A percentile compares a stretch with the other conserved stretches of the same genome.
Evolutionary conservation across 2,797 vertebrate genomes (phyloP).

Genomic region (Sorex maritimensis): DNA sequence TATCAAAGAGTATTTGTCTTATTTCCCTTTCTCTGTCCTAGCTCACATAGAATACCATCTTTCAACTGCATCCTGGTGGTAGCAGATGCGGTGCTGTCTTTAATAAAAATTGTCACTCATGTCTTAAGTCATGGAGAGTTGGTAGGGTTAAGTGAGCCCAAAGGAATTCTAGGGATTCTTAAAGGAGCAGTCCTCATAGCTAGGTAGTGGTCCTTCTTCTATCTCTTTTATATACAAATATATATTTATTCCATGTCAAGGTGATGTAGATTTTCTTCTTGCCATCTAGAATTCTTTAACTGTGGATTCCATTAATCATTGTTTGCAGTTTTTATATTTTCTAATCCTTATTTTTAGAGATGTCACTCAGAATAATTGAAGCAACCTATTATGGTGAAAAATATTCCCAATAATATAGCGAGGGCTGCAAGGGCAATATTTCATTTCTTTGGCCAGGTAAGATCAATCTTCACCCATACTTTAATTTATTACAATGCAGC

Average conservation of each 20-base stretch:
- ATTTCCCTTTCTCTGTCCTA: background rate
- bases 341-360: constrained; percentile 47
- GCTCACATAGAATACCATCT: background rate
- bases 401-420: constrained; percentile 22
- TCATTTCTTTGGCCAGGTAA: constrained; percentile 47
- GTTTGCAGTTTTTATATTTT: constrained; percentile 4
- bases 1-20: background rate
- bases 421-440: background rate
- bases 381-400: background rate
- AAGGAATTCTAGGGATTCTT: too few species aligned
- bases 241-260: background rate
- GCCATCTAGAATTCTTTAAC: background rate
- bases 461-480: constrained; percentile 14
- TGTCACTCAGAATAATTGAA: constrained; percentile 45
- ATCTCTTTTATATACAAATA: too few species aligned
- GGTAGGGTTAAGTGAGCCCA: too few species aligned
- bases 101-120: constrained; percentile 45
- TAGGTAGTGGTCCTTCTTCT: too few species aligned
- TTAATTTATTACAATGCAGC: constrained; percentile 21
- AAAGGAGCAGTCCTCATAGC: too few species aligned
- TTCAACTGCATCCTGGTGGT: background rate
- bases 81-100: background rate
- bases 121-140: background rate
- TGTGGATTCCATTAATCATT: background rate
- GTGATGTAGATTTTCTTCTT: background rate